Evolutionary conservation across 2,797 vertebrate species (phyloP).

Genomic region (Acridotheres tristis): DNA sequence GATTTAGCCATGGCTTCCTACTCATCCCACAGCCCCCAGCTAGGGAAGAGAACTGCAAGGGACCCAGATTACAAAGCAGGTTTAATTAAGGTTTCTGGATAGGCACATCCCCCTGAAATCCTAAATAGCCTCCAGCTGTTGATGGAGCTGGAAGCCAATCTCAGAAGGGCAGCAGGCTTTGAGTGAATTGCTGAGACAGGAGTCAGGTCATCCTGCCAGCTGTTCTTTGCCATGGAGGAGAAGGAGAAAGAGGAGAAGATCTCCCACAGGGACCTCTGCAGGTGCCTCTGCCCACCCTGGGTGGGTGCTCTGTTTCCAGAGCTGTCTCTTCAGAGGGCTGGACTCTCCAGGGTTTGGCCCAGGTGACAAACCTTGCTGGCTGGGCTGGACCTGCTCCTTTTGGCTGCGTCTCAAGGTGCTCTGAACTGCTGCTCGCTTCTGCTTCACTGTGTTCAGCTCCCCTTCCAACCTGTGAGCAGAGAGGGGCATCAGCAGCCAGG

Average conservation of each 20-base stretch:
- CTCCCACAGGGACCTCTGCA: background rate
- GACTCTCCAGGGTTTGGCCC: background rate
- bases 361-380: constrained; percentile 64
- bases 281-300: background rate
- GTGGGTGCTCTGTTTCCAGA: background rate
- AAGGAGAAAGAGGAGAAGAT: background rate
- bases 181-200: background rate
- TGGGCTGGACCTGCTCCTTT: constrained; percentile 52
- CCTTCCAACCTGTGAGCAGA: constrained; percentile 79
- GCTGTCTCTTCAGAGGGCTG: background rate
- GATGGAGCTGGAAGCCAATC: background rate
- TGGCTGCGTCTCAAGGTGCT: constrained; percentile 76
- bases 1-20: background rate
- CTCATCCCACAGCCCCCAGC: background rate
- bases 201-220: background rate
- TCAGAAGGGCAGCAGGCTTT: background rate
- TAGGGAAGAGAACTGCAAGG: background rate
- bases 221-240: background rate
- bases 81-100: background rate
- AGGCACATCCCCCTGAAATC: background rate
- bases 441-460: constrained; percentile 86
- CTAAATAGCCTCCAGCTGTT: background rate
- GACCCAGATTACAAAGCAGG: background rate
- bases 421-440: constrained; percentile 77
- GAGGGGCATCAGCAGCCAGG: background rate